Evolutionary conservation across 23 tunicate species (phyloP).

Genomic region (Halocynthia aurantium): DNA sequence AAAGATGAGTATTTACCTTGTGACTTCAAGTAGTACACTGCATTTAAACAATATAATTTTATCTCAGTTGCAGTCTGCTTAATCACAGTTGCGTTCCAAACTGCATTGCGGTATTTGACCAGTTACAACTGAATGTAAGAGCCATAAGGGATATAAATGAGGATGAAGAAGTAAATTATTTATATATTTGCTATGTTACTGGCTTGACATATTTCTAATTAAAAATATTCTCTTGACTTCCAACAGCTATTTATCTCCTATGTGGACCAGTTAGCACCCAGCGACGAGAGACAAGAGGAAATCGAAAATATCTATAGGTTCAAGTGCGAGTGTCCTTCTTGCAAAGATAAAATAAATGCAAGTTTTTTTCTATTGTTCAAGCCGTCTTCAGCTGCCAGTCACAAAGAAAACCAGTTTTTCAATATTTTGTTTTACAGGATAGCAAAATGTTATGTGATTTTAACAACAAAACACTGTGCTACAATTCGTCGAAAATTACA

Average conservation of each 20-base stretch:
- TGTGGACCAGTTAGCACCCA: slow-evolving; percentile 62
- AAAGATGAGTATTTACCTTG: too few relatives aligned
- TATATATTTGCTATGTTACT: neutral
- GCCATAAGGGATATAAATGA: slow-evolving; percentile 36
- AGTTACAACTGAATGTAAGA: slow-evolving; percentile 33
- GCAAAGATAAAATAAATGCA: slow-evolving; percentile 20
- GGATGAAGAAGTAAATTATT: slow-evolving; percentile 46
- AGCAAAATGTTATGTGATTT: slow-evolving; percentile 55
- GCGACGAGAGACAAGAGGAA: slow-evolving; percentile 58
- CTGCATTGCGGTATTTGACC: slow-evolving; percentile 65
- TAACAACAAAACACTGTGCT: slow-evolving; percentile 22
- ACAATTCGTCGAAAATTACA: slow-evolving; percentile 35
- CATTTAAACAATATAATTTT: neutral
- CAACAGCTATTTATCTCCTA: slow-evolving; percentile 44
- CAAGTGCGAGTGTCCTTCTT: slow-evolving; percentile 44
- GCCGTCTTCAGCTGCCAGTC: neutral
- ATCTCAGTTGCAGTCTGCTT: slow-evolving; percentile 65
- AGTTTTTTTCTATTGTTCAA: neutral
- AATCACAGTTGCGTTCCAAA: slow-evolving; percentile 84
- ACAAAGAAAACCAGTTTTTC: neutral
- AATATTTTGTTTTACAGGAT: slow-evolving; percentile 23
- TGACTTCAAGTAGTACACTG: too few relatives aligned
- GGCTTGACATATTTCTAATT: neutral
- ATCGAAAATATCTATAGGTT: slow-evolving; percentile 52
- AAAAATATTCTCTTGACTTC: neutral